Evolutionary conservation across 2,888 invertebrate species (phyloP), one percentile per base, ranked within the genome.

Genomic region (Drosophila helvetica): DNA sequence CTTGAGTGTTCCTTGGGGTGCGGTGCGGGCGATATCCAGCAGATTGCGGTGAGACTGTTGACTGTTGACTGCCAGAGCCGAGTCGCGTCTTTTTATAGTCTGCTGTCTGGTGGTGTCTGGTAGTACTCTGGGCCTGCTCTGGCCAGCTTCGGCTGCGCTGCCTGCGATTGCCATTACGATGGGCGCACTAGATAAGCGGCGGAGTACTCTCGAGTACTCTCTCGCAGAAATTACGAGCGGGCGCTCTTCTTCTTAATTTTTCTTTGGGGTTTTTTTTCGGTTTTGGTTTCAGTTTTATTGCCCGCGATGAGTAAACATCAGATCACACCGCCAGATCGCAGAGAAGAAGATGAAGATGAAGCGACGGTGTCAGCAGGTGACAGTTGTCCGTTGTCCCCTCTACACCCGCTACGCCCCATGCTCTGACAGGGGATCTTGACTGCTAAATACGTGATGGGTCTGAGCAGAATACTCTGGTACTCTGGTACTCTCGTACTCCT

Each of bases 101-200:
- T 47, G 47, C 9, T 30, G 30, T 30, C 30, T 30, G 30, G 10
- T 30, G 10, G 30, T 1, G 10, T 30, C 30, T 30, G 30, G 46
- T 48, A 45, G 47, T 63, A 30, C 50, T 25, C 56, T 50, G 42
- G 57, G 47, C 10, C 55, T 55, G 46, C 57, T 10, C 33, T 33
- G 38, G 38, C 15, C 15, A 18, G 25, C 50, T 53, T 61, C 51
- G 59, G 43, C 75, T 63, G 70, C 57, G 66, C 64, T 64, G 55
- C 45, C 55, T 55, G 60, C 70, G 64, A 64, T 43, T 47, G 67
- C 77, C 80, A 77, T 75, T 70, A 62, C 81, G 89, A 90, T 90
- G 89, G 88, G 90, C 87, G 90, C 88, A 80, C 88, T 88, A 89
- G 89, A 89, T 89, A 89, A 83, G 86, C 76, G 10, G 33, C 33